These are phyloP conservation scores for Scolopax mira DNA, from an alignment of 2,113 vertebrate species.

Conservation along the genomic window DNA sequence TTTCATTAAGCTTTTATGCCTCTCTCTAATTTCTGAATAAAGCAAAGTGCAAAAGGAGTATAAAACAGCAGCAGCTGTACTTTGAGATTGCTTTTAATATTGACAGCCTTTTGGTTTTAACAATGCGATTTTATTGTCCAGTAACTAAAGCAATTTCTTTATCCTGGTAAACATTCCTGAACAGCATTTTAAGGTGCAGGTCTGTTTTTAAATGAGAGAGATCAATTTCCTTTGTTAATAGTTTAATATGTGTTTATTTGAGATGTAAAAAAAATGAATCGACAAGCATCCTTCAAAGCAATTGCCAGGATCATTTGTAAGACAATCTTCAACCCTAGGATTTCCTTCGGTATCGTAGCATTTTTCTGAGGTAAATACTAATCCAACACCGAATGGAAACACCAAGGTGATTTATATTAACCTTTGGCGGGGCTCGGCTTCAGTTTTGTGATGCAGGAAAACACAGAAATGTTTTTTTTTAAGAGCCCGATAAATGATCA, in stretches of 20 bases:
- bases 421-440: neutral
- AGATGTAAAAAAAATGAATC: conserved; percentile 30
- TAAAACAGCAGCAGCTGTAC: conserved; percentile 69
- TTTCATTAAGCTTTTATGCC: conserved; percentile 72
- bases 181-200: conserved; percentile 18
- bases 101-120: conserved; percentile 60
- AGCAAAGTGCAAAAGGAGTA: conserved; percentile 65
- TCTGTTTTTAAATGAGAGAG: conserved; percentile 35
- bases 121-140: conserved; percentile 69
- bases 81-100: conserved; percentile 66
- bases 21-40: conserved; percentile 69
- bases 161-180: conserved; percentile 1
- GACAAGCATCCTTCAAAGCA: neutral
- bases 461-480: neutral
- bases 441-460: neutral
- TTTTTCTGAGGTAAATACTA: neutral
- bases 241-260: conserved; percentile 47
- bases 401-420: neutral
- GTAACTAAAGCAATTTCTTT: conserved; percentile 54
- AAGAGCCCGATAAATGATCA: neutral
- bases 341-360: neutral
- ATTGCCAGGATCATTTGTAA: neutral
- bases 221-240: conserved; percentile 49
- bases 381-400: neutral
- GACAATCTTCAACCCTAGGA: neutral